Base-by-base conservation (phyloP, 2,113 vertebrate genomes). In the Chaetura pelagica region DNA sequence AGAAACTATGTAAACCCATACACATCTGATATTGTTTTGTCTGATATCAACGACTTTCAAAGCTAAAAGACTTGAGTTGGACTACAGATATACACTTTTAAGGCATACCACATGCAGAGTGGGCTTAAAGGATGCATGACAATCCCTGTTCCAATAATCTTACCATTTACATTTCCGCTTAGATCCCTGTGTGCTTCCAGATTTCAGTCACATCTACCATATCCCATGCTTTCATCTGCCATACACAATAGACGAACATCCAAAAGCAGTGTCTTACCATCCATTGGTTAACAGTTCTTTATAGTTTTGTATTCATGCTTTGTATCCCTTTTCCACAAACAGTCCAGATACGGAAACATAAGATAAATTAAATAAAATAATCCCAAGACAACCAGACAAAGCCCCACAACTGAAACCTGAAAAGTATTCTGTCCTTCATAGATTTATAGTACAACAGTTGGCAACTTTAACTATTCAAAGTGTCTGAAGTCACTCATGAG, bases 221-320 rank as follows among this genome's bases (percentile, higher is more conserved):
- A 32, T 79, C 18, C 24, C n/a, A 58, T 9, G 7, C 62, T 38
- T 73, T 46, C 20, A 51, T 52, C 22, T 58, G 12, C 6, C 62
- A 79, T 62, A 69, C 27, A 76, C 54, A 66, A 58, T 1, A 84
- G 19, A 32, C 5, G 3, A 23, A 64, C 22, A 72, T 34, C 12
- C 23, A 84, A 76, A 82, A 18, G 2, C 23, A 63, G 8, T 19
- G 22, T 81, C 13, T 66, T 54, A 40, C 2, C 8, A 82, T 3
- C 5, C 5, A 26, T 0, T 19, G 7, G 4, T 61, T 80, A 86
- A 77, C 9, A 34, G 7, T 11, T 62, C 51, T 52, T n/a, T 48
- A 9, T 3, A 23, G 9, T 77, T 74, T 46, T 52, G 57, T 8
- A 46, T 2, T 2, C 30, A 57, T 1, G 0, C 11, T 44, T 82